Percentiles rank a stretch among this genome's conserved stretches.
Evolutionary conservation across 2,888 invertebrate genomes (phyloP).

Genomic region (Lacanobia wlatinum): DNA sequence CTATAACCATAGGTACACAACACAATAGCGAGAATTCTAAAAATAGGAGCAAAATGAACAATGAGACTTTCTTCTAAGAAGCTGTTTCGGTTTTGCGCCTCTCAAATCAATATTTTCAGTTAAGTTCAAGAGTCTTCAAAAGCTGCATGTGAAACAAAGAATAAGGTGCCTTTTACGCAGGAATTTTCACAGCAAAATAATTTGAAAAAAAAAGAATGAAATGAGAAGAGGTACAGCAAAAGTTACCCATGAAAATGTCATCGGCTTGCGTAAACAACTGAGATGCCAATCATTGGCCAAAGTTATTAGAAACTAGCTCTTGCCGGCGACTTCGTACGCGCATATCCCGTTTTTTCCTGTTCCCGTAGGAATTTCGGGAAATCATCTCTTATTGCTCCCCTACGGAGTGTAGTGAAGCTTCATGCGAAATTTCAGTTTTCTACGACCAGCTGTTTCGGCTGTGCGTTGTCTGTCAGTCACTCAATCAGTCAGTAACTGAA

Average conservation of each 20-base stretch:
- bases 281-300: too few relatives aligned
- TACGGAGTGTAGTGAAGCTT: too few relatives aligned
- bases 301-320: too few relatives aligned
- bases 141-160: not conserved
- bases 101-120: conserved; percentile 44
- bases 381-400: too few relatives aligned
- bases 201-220: not conserved
- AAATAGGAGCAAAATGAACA: conserved; percentile 73
- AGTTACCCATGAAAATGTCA: not conserved
- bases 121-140: conserved; percentile 6
- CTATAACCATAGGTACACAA: conserved; percentile 73
- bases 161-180: not conserved
- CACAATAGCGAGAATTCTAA: conserved; percentile 73
- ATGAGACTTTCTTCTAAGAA: conserved; percentile 72
- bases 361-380: too few relatives aligned
- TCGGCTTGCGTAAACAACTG: not conserved
- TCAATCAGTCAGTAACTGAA: too few relatives aligned
- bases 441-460: too few relatives aligned
- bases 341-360: too few relatives aligned
- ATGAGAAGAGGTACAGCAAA: not conserved
- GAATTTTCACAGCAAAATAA: not conserved
- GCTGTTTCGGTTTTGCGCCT: conserved; percentile 49
- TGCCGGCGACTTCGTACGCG: too few relatives aligned
- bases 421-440: too few relatives aligned
- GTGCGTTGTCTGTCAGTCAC: too few relatives aligned